These are phyloP conservation scores for Chlorodrepanis virens DNA, from an alignment of 2,113 vertebrate genomes.

Conservation along the genomic window DNA sequence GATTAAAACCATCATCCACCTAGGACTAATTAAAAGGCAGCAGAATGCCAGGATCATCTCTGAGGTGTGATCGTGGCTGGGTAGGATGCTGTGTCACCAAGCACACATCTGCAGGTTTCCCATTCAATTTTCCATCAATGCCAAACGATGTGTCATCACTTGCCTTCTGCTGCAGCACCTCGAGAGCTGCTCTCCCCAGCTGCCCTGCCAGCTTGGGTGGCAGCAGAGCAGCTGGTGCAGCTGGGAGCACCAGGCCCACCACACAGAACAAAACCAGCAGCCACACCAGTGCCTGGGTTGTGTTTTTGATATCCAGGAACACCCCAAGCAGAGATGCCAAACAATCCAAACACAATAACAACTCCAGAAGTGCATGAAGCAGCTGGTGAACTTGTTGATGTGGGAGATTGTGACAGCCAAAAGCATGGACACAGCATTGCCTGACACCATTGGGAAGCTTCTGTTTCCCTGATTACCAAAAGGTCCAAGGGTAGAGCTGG, in stretches of 20 bases:
- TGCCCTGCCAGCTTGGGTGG: neutral
- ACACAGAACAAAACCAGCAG: neutral
- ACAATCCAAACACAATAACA: neutral
- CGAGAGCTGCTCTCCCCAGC: neutral
- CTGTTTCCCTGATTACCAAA: neutral
- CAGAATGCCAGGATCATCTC: neutral
- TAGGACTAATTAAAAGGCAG: neutral
- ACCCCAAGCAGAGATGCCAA: neutral
- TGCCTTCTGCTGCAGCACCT: neutral
- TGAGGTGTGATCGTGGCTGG: neutral
- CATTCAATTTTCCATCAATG: neutral
- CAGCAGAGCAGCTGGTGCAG: neutral
- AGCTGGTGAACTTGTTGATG: neutral
- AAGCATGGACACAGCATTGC: rapidly evolving
- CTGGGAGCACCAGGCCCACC: neutral
- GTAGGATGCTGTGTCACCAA: neutral
- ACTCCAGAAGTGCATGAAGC: neutral
- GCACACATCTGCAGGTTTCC: constrained; percentile 19
- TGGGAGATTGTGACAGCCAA: neutral
- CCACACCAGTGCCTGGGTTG: rapidly evolving
- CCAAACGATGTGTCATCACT: neutral
- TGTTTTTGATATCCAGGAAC: neutral
- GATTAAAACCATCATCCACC: neutral
- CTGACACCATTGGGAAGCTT: neutral
- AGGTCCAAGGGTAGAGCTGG: neutral